Evolutionary conservation across 2,113 vertebrate genomes (phyloP), one percentile per base, ranked within the genome.

Genomic region (Eclectus roratus): DNA sequence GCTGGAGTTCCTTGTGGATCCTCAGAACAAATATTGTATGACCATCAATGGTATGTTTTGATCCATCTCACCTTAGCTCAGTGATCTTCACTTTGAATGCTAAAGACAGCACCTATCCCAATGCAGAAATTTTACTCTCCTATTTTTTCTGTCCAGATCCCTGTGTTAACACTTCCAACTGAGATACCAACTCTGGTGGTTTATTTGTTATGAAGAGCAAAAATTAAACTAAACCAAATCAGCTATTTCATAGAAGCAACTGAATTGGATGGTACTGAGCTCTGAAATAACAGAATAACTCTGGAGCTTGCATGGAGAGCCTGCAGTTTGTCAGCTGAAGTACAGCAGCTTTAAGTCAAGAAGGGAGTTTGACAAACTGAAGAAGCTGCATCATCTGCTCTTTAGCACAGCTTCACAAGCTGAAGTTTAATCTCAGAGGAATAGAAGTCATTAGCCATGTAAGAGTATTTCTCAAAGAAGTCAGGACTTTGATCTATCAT

Each of bases 361-460:
- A 88, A 78, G 66, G 24, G 80, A 91, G 35, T 90, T 56, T 91
- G 82, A 95, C 85, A 93, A 90, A 95, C 85, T 86, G 87, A 95
- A 97, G 86, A 79, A 94, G 85, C 88, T 82, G 87, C 81, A 95
- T 85, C 89, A 65, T 85, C 94, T 93, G 79, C 91, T 96, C 81
- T 82, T 94, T 52, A 72, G 72, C 53, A 86, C 56, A 95, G 91
- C 82, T 95, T 91, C 85, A 91, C 55, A 91, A 93, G 79, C 64
- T 85, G 79, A 91, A 94, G 81, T 93, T 91, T 96, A 97, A 96
- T 95, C 93, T 92, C 89, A 70, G 78, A 94, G 89, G 94, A 95
- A 87, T 16, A 94, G 86, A 91, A 94, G 81, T 92, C 92, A 96
- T 96, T 95, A 97, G 85, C 81, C 68, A 76, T 69, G 81, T 94